phyloP scores from a whole-genome alignment of 2,113 vertebrate genomes.

The Xenopus borealis region DNA sequence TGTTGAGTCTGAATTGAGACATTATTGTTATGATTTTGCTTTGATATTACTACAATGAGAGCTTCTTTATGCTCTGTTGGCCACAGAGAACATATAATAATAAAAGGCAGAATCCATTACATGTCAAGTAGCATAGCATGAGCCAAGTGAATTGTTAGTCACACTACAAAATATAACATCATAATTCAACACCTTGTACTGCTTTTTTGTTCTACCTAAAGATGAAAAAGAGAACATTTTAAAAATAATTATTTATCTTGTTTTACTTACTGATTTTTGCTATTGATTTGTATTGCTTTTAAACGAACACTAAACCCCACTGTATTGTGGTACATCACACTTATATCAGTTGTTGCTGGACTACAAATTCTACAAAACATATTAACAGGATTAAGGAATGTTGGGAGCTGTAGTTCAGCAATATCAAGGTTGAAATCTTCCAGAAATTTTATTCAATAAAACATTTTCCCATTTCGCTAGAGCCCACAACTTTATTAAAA shows the following conservation, averaged over 20 bases:
- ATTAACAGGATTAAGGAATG: no score
- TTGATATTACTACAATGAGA: conserved; percentile 36
- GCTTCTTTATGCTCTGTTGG: conserved; percentile 43
- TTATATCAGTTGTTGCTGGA: no score
- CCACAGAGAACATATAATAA: conserved; percentile 40
- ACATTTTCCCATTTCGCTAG: no score
- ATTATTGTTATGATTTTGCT: conserved; percentile 43
- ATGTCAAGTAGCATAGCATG: conserved; percentile 41
- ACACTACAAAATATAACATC: conserved; percentile 13
- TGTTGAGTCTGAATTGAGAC: conserved; percentile 38
- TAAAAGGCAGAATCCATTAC: conserved; percentile 45
- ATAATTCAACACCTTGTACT: neutral
- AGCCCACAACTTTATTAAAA: no score
- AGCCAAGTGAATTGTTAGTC: conserved; percentile 30
- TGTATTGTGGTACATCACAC: no score
- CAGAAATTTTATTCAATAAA: no score
- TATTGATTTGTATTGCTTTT: no score
- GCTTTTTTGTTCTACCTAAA: neutral
- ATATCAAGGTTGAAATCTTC: no score
- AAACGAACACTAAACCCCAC: no score
- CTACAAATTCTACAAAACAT: no score
- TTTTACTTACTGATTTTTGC: neutral
- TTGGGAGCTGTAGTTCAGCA: no score
- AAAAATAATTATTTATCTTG: neutral
- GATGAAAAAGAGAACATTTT: neutral